phyloP scores from a whole-genome alignment of 2,888 invertebrate genomes.

The Hyposoter didymator region DNA sequence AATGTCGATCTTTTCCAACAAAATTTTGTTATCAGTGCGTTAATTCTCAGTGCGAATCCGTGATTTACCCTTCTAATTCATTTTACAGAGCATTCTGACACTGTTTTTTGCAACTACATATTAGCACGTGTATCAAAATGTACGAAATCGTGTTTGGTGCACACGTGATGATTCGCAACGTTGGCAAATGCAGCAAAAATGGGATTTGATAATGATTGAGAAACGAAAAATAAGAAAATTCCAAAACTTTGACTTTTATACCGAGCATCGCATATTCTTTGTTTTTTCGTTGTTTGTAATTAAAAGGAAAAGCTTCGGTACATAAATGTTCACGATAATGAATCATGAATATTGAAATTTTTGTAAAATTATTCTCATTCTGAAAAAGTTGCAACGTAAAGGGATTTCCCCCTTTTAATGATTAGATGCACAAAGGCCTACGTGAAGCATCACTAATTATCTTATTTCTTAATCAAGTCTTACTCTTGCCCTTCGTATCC shows the following conservation, averaged over 20 bases:
- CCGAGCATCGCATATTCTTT: not conserved
- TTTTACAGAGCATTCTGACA: slow-evolving; percentile 14
- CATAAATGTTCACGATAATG: too few relatives aligned
- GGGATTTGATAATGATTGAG: not conserved
- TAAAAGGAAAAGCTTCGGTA: too few relatives aligned
- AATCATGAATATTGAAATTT: too few relatives aligned
- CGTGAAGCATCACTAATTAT: slow-evolving; percentile 18
- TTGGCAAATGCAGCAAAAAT: not conserved
- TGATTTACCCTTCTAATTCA: slow-evolving; percentile 26
- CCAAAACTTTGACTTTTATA: not conserved
- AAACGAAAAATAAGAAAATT: not conserved
- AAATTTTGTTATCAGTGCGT: too few relatives aligned
- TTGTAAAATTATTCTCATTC: too few relatives aligned
- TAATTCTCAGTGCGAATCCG: slow-evolving; percentile 30
- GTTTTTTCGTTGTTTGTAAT: too few relatives aligned
- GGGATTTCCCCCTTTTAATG: too few relatives aligned
- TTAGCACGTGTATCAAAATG: not conserved
- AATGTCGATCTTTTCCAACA: too few relatives aligned
- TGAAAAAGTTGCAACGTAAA: too few relatives aligned
- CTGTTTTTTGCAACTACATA: slow-evolving; percentile 23
- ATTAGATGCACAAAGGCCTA: not conserved
- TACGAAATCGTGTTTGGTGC: not conserved
- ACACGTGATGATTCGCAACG: not conserved
- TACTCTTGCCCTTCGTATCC: slow-evolving; percentile 83
- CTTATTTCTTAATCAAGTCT: slow-evolving; percentile 69